Base-by-base conservation (phyloP, 2,113 vertebrate genomes). In the Microcebus murinus region DNA sequence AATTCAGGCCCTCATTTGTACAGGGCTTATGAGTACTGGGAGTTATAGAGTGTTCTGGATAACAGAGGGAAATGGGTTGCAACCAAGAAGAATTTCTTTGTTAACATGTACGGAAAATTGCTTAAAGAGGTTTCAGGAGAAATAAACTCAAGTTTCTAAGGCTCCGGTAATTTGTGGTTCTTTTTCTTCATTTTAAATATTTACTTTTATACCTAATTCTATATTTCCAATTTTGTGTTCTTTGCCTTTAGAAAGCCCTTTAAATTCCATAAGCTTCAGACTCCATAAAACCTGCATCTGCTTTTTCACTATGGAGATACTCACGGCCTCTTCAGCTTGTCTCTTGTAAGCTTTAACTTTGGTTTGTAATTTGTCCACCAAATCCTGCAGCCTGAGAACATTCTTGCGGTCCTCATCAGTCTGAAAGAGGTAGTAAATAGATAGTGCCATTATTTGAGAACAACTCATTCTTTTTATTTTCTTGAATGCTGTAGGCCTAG, bases 301-400 rank as follows among this genome's bases (percentile, higher is more conserved):
- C 14, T 82, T 23, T 76, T 13, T 80, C 17, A 6, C 15, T 59
- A 7, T 27, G 18, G 14, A 85, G 80, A 27, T 97, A 99, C 99
- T 99, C 97, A 99, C 99, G 39, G 99, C 98, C 76, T 99, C 99
- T 98, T 99, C 99, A 94, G 99, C 96, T 98, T 99, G 99, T 87
- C 99, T 99, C 98, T 99, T 99, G 97, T 99, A 99, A 90, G 99
- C 98, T 86, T 99, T 99, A 87, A 99, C 99, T 96, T 99, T 99
- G 90, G 99, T 97, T 96, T 99, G 99, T 96, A 99, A 95, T 96
- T 99, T 99, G 96, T 99, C 99, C 63, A 99, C 99, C 3, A 99
- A 95, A 91, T 99, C 99, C 45, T 99, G 99, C 21, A 99, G 98
- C 94, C 99, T 98, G 52, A 99, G 97, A 50, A 99, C 42, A 86